phyloP scores from a whole-genome alignment of 92 coral and sea anemone genomes.

The Siderastrea siderea region DNA sequence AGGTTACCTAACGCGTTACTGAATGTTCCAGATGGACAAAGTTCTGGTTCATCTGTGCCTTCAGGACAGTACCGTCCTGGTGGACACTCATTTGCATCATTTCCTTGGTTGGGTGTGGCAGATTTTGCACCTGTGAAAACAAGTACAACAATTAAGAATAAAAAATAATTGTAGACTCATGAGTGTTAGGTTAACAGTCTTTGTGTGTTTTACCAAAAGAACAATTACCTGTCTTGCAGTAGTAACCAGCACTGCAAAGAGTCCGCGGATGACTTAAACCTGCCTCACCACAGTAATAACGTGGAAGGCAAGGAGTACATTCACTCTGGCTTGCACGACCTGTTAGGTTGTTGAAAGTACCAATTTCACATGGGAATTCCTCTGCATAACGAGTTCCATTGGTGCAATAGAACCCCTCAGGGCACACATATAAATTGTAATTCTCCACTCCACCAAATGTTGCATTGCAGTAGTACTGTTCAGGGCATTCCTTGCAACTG shows the following conservation, averaged over 20 bases:
- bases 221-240: conserved; percentile 84
- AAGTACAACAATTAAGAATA: background rate
- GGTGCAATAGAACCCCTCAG: conserved; percentile 92
- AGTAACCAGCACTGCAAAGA: conserved; percentile 89
- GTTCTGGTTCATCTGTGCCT: conserved; percentile 86
- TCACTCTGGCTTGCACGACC: conserved; percentile 90
- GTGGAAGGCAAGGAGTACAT: conserved; percentile 88
- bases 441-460: conserved; percentile 86
- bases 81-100: conserved; percentile 84
- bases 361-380: conserved; percentile 87
- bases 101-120: conserved; percentile 92
- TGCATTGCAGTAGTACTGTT: conserved; percentile 94
- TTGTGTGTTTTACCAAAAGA: background rate
- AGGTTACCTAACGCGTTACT: conserved; percentile 83
- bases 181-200: too few relatives aligned
- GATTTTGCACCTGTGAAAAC: conserved; percentile 80
- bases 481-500: conserved; percentile 86
- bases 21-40: conserved; percentile 93
- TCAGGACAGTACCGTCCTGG: conserved; percentile 85
- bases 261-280: conserved; percentile 88
- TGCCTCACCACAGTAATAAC: conserved; percentile 91
- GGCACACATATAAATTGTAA: conserved; percentile 76
- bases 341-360: conserved; percentile 90
- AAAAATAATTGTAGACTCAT: background rate
- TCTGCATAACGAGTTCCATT: conserved; percentile 89